Evolutionary conservation across 2,113 vertebrate species (phyloP), one percentile per base, ranked within the genome.

Genomic region (Elephas maximus): DNA sequence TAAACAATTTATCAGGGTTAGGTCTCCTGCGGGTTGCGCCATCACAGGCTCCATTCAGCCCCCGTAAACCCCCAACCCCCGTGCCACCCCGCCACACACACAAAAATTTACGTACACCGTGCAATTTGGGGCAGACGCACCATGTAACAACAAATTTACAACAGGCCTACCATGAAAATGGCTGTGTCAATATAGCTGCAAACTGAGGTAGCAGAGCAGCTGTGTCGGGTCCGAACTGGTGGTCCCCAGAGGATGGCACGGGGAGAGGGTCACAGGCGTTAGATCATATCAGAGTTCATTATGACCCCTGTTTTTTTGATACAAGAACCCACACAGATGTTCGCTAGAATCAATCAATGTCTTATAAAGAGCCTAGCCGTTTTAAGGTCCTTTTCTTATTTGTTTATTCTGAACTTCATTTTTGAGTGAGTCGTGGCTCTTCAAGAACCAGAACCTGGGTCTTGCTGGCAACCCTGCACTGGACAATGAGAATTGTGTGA

Each of bases 131-230:
- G 99, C 99, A 99, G 99, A 99, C 98, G 98, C 98, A 98, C 98
- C 99, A 98, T 99, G 99, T 99, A 99, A 98, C 99, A 99, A 99
- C 99, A 99, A 98, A 99, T 99, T 99, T 99, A 99, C 99, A 99
- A 99, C 99, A 98, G 99, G 98, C 98, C 96, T 90, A 99, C 99
- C 99, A 99, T 99, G 99, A 98, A 99, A 99, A 99, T 99, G 99
- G 99, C 98, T 98, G 98, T 99, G 99, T 99, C 99, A 99, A 99
- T 99, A 99, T 99, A 99, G 98, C 92, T 97, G 98, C 98, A 99
- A 98, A 99, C 98, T 98, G 98, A 95, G 98, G 98, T 97, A 97
- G 98, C 98, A 85, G 96, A 97, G 98, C 98, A 98, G 99, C 99
- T 98, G 98, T 98, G 98, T 97, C 83, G 0, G 96, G 94, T 82